Evolutionary conservation across 2,797 vertebrate genomes (phyloP).

Genomic region (Leptoclinus maculatus): DNA sequence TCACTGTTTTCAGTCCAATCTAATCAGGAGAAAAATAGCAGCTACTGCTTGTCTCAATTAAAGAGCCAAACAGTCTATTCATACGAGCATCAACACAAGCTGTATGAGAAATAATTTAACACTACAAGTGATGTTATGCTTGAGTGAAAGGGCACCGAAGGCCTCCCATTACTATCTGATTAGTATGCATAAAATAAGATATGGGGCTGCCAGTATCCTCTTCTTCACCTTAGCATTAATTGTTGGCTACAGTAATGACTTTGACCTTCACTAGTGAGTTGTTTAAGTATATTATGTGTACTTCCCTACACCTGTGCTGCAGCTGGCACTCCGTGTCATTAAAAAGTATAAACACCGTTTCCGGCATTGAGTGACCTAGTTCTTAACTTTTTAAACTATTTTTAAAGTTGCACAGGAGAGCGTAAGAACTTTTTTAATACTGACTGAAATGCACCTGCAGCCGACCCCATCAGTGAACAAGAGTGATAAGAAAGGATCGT

Average conservation of each 20-base stretch:
- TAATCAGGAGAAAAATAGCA: constrained; percentile 67
- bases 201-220: constrained; percentile 65
- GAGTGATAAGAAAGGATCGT: not conserved
- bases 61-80: constrained; percentile 70
- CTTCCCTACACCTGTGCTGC: constrained; percentile 49
- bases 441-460: constrained; percentile 7
- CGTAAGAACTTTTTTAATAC: not conserved
- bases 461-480: not conserved
- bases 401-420: constrained; percentile 13
- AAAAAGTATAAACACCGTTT: constrained; percentile 32
- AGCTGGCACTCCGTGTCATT: constrained; percentile 29
- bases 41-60: constrained; percentile 65
- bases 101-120: constrained; percentile 74
- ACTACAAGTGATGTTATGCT: constrained; percentile 73
- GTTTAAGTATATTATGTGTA: constrained; percentile 56
- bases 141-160: constrained; percentile 66
- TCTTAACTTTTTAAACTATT: constrained; percentile 16
- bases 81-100: constrained; percentile 67
- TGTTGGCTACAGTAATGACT: constrained; percentile 77
- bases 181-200: constrained; percentile 76
- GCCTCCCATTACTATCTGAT: constrained; percentile 66
- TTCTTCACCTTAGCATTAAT: constrained; percentile 76
- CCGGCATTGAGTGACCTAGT: constrained; percentile 1
- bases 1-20: constrained; percentile 56
- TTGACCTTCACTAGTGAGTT: constrained; percentile 73